Conservation (phyloP, 2,113 vertebrate species). For the Peromyscus californicus region DNA sequence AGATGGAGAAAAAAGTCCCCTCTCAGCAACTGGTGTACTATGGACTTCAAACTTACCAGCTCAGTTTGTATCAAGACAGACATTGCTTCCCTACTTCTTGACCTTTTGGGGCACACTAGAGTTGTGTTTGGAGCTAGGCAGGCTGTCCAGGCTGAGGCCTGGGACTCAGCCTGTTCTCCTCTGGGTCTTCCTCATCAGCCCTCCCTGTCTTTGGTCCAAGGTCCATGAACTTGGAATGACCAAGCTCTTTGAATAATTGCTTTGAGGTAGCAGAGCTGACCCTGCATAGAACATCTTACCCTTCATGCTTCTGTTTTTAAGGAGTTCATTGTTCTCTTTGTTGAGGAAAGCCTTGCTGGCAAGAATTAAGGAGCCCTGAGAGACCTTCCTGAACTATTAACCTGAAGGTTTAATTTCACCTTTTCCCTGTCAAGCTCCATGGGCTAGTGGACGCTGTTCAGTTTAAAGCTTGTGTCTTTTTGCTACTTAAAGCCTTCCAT, state of each 20-base stretch:
- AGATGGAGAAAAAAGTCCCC: background rate
- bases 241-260: background rate
- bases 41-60: background rate
- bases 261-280: background rate
- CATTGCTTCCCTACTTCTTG: background rate
- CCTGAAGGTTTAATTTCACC: background rate
- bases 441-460: background rate
- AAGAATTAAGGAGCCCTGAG: constrained; percentile 11
- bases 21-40: background rate
- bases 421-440: background rate
- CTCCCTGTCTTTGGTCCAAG: background rate
- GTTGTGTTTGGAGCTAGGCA: background rate
- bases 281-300: background rate
- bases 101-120: background rate
- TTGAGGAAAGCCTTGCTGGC: background rate
- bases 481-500: background rate
- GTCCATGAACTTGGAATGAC: background rate
- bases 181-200: background rate
- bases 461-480: background rate
- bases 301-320: constrained; percentile 35
- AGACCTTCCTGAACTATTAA: background rate
- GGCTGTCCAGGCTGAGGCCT: background rate
- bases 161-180: background rate
- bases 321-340: background rate
- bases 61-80: background rate